Evolutionary conservation across 2,888 invertebrate genomes (phyloP), one percentile per base, ranked within the genome.

Genomic region (Mimachlamys varia): DNA sequence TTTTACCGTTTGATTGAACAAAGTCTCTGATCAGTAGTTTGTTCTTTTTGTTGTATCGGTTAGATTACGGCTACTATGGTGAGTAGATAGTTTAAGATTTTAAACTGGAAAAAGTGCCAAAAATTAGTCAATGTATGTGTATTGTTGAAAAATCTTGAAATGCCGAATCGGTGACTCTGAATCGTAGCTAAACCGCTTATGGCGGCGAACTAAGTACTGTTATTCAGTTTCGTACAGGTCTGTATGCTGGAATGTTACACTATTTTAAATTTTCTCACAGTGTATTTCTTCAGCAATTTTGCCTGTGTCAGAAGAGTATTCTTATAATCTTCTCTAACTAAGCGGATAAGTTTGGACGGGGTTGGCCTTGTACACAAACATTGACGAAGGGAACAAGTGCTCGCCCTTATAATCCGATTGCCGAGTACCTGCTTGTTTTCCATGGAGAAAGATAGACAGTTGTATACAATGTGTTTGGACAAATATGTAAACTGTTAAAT

Each of bases 401-500:
- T 76, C 76, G 76, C 76, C 76, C 76, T 33, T 27, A 76, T 76
- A 76, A 76, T 76, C 76, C 76, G 76, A 76, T 76, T 76, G 33
- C 33, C 33, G 27, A 76, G 76, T 27, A 76, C 76, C 76, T 76
- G 76, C 33, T 76, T 27, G 76, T 76, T n/a, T 3, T 62, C 62
- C 62, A 22, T n/a, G n/a, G 62, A 22, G 62, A 76, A 33, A 76
- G 76, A 76, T 76, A 76, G 33, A 27, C 33, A 33, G 27, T 76
- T 76, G 13, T 76, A 22, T 76, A 13, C 33, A 76, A 33, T 76
- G 19, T 22, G 33, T 27, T 27, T 76, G 33, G 33, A 76, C 76
- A 76, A 76, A 76, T 76, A 76, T 76, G 27, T 76, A 33, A 76
- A 76, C 76, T 76, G 76, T 76, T 76, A 76, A 13, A 17, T 76